phyloP scores from a whole-genome alignment of 1,140 invertebrate species.

The Zaprionus nigranus region DNA sequence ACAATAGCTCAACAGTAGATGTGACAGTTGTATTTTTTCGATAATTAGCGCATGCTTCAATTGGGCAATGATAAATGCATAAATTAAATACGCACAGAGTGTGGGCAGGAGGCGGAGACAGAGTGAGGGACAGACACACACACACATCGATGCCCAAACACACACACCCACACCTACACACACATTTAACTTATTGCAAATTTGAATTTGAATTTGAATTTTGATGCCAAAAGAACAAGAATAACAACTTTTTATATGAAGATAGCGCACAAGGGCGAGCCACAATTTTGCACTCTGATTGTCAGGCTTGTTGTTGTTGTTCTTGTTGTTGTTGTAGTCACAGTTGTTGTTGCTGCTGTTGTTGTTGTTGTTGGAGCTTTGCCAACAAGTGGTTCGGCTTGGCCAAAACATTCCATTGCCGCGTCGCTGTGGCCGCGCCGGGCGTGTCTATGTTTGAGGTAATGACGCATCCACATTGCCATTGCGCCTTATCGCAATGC shows the following conservation, averaged over 20 bases:
- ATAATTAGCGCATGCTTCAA: background rate
- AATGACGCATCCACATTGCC: conserved; percentile 38
- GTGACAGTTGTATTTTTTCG: background rate
- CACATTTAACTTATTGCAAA: conserved; percentile 41
- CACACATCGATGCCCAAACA: too few species aligned
- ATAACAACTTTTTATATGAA: conserved; percentile 7
- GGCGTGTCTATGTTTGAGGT: conserved; percentile 41
- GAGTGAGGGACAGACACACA: background rate
- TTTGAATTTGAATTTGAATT: conserved; percentile 37
- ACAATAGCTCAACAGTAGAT: background rate
- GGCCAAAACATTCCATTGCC: conserved; percentile 60
- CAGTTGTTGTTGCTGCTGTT: conserved; percentile 27
- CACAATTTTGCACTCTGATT: conserved; percentile 43
- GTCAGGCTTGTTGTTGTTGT: conserved; percentile 15
- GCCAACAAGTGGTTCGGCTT: conserved; percentile 76
- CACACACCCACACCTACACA: background rate
- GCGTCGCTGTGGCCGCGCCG: conserved; percentile 20
- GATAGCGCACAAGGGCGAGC: conserved; percentile 35
- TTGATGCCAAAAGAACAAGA: conserved; percentile 27
- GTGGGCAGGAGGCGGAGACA: background rate
- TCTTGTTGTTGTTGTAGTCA: conserved; percentile 23
- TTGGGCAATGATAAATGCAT: conserved; percentile 8
- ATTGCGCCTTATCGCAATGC: conserved; percentile 32
- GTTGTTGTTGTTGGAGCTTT: conserved; percentile 56
- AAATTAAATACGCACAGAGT: conserved; percentile 6